phyloP scores from a whole-genome alignment of 2,888 invertebrate genomes.

The Hololepta plana region DNA sequence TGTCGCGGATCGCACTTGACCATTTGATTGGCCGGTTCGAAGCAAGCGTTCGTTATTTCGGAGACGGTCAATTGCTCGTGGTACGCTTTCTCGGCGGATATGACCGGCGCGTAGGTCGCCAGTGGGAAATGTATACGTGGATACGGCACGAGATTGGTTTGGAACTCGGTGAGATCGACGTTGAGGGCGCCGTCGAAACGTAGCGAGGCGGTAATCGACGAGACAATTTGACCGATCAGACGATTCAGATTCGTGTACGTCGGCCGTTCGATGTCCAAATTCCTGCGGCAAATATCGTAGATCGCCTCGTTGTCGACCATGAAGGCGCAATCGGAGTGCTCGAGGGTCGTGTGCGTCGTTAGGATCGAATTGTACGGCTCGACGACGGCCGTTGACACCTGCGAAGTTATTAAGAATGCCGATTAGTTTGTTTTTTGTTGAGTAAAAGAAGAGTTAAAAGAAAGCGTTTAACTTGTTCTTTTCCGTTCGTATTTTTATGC shows the following conservation, averaged over 20 bases:
- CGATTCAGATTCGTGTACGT: conserved; percentile 79
- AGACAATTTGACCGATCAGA: conserved; percentile 77
- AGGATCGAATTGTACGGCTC: conserved; percentile 87
- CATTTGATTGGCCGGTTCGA: conserved; percentile 90
- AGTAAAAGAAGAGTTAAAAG: too few species aligned
- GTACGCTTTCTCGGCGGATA: conserved; percentile 84
- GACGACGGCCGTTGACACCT: conserved; percentile 66
- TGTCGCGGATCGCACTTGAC: conserved; percentile 82
- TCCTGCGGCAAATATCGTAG: conserved; percentile 75
- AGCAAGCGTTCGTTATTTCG: conserved; percentile 89
- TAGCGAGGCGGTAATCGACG: conserved; percentile 82
- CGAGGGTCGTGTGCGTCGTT: conserved; percentile 77
- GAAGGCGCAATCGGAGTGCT: conserved; percentile 78
- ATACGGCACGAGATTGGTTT: conserved; percentile 85
- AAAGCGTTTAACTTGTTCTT: too few species aligned
- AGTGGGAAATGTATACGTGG: conserved; percentile 91
- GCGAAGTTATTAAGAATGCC: conserved; percentile 16
- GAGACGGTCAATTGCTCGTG: conserved; percentile 81
- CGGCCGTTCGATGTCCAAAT: conserved; percentile 68
- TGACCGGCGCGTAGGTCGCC: conserved; percentile 80
- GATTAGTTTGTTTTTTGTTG: too few species aligned
- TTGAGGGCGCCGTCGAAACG: conserved; percentile 85
- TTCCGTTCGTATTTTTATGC: too few species aligned
- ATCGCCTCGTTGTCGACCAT: conserved; percentile 87
- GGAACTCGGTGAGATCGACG: conserved; percentile 87